Percentiles rank a stretch among this genome's conserved stretches.
Evolutionary conservation across 2,797 vertebrate species (phyloP).

Genomic region (Pseudochirops corinnae): DNA sequence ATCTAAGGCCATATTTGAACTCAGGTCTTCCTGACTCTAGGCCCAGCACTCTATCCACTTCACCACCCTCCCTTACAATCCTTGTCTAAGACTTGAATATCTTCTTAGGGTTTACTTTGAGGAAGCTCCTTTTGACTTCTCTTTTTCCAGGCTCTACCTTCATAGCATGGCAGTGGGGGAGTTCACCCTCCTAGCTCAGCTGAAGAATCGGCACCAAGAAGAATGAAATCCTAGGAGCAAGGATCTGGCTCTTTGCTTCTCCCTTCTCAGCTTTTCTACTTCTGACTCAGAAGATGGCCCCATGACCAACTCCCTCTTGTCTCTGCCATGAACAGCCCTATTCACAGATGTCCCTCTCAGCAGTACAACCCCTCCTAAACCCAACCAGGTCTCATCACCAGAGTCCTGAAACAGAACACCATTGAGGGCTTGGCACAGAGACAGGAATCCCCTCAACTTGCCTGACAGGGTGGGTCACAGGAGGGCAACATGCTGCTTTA

Average conservation of each 20-base stretch:
- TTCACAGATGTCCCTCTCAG: neutral
- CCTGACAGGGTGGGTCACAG: neutral
- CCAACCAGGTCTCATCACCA: neutral
- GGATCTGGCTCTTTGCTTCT: too few relatives aligned
- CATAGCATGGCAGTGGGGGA: neutral
- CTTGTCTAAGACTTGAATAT: neutral
- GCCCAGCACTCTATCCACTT: neutral
- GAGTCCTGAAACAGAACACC: neutral
- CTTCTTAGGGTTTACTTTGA: neutral
- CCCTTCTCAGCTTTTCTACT: neutral
- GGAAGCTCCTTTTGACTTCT: neutral
- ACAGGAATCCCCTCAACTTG: neutral
- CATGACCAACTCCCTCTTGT: neutral
- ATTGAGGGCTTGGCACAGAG: neutral
- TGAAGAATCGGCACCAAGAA: neutral
- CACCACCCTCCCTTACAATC: neutral
- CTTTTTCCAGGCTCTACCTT: neutral
- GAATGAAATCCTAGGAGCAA: neutral
- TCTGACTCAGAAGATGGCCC: neutral
- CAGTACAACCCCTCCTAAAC: neutral
- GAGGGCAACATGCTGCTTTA: neutral
- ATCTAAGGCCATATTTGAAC: neutral
- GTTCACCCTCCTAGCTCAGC: neutral
- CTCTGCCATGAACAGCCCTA: too few relatives aligned
- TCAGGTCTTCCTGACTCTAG: neutral